These are phyloP conservation scores for Steinernema hermaphroditum DNA, from an alignment of 2,888 invertebrate species.

Conservation along the genomic window DNA sequence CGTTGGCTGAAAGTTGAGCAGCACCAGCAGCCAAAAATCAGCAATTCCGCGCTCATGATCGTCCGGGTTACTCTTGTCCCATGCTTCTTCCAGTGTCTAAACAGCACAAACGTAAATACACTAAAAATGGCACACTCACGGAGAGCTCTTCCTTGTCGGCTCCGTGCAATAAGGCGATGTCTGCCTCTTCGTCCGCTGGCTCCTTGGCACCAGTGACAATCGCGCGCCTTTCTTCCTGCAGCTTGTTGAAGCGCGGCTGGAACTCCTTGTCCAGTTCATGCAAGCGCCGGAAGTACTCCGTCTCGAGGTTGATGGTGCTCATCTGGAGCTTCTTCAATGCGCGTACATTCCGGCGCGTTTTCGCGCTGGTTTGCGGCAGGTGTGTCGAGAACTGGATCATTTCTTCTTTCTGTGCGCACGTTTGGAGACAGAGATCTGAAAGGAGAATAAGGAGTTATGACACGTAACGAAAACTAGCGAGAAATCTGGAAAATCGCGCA, in stretches of 20 bases:
- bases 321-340: constrained; percentile 62
- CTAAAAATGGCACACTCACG: too few relatives aligned
- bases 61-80: neutral
- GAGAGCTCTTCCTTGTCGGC: constrained; percentile 42
- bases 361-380: neutral
- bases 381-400: neutral
- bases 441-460: too few relatives aligned
- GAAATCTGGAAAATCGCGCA: too few relatives aligned
- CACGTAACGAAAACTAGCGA: too few relatives aligned
- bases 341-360: constrained; percentile 42
- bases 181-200: constrained; percentile 83
- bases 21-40: constrained; percentile 92
- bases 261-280: constrained; percentile 90
- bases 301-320: constrained; percentile 76
- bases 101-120: too few relatives aligned
- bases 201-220: constrained; percentile 76
- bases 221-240: constrained; percentile 74
- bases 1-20: constrained; percentile 84
- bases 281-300: constrained; percentile 89
- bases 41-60: constrained; percentile 75
- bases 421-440: too few relatives aligned
- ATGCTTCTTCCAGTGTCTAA: constrained; percentile 37
- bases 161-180: constrained; percentile 73
- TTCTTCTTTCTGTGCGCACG: too few relatives aligned
- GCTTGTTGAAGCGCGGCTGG: constrained; percentile 77